These are phyloP conservation scores for Plectropomus leopardus DNA, from an alignment of 2,113 vertebrate species.

Conservation along the genomic window DNA sequence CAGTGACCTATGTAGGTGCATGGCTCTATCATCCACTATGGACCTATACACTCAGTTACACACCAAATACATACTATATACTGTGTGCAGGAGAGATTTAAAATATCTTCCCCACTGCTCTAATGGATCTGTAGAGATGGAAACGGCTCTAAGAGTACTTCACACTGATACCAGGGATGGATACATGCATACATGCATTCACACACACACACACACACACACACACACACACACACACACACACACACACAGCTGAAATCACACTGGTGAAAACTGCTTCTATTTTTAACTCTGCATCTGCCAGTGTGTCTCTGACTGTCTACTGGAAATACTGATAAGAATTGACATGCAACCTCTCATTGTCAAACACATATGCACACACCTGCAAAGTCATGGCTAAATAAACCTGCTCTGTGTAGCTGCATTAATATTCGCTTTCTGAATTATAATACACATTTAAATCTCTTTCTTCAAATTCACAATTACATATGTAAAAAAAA, in stretches of 20 bases:
- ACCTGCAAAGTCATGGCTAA: not conserved
- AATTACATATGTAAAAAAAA: too few relatives aligned
- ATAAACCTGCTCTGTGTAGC: not conserved
- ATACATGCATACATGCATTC: not conserved
- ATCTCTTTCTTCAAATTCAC: not conserved
- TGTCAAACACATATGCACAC: conserved; percentile 3
- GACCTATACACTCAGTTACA: conserved; percentile 2
- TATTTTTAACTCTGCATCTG: conserved; percentile 58
- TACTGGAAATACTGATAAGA: conserved; percentile 28
- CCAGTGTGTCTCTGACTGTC: conserved; percentile 26
- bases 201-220: conserved; percentile 18
- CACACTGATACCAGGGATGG: conserved; percentile 48
- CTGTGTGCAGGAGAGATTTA: conserved; percentile 31
- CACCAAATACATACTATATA: conserved; percentile 2
- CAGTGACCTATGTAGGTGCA: not conserved
- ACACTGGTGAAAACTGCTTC: conserved; percentile 37
- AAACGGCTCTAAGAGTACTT: conserved; percentile 45
- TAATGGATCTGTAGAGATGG: conserved; percentile 70
- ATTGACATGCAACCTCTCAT: not conserved
- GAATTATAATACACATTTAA: not conserved
- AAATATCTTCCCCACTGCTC: conserved; percentile 44
- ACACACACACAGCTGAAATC: conserved; percentile 1
- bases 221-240: conserved; percentile 28
- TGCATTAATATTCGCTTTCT: too few relatives aligned
- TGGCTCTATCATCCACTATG: not conserved